These are phyloP conservation scores for Coremacera marginata DNA, from an alignment of 2,888 invertebrate genomes.

Conservation along the genomic window DNA sequence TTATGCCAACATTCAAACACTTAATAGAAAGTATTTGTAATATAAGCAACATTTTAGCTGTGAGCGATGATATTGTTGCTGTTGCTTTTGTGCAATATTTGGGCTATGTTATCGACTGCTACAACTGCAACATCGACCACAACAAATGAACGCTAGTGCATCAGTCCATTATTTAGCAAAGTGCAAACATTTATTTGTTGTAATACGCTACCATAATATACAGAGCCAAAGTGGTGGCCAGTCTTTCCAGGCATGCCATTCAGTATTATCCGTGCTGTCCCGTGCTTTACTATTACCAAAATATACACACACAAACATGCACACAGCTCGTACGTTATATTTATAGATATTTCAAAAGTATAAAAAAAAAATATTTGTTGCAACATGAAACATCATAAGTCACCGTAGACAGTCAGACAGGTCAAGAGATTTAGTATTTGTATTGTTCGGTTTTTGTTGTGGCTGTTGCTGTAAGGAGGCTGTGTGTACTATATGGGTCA, in stretches of 20 bases:
- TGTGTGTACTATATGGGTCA: neutral
- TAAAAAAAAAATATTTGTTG: neutral
- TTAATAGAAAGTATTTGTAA: neutral
- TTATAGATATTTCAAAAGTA: neutral
- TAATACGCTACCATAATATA: constrained; percentile 7
- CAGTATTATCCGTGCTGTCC: neutral
- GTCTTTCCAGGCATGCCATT: neutral
- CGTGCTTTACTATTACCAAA: neutral
- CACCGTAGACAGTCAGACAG: constrained; percentile 31
- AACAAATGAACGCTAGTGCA: neutral
- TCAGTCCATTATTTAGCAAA: constrained; percentile 30
- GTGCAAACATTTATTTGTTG: constrained; percentile 30
- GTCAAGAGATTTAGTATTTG: constrained; percentile 17
- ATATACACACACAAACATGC: neutral
- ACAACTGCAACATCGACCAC: constrained; percentile 16
- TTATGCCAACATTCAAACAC: neutral
- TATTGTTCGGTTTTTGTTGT: neutral
- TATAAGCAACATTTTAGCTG: neutral
- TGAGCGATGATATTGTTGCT: neutral
- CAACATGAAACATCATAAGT: constrained; percentile 33
- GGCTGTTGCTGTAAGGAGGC: neutral
- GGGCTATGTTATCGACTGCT: constrained; percentile 13
- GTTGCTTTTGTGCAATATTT: neutral
- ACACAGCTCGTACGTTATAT: neutral
- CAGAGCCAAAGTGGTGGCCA: neutral